A percentile compares a stretch with the other conserved stretches of the same genome.
Conservation (phyloP, 2,797 vertebrate species). For the Pantherophis alleghaniensis region DNA sequence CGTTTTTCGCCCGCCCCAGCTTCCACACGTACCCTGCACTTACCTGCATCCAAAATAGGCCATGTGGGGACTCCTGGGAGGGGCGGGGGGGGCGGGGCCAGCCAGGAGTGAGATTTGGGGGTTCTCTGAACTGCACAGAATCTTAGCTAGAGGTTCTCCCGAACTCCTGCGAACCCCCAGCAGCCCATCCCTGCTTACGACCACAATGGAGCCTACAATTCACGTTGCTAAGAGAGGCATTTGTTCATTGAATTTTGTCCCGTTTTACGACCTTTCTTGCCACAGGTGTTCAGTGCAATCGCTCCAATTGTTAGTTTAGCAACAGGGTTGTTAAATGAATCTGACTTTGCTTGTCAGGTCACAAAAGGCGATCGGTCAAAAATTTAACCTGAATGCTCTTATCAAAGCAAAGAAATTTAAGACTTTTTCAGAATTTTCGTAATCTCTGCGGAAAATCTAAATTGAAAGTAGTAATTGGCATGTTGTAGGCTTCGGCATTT, state of each 20-base stretch:
- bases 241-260: neutral
- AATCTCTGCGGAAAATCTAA: neutral
- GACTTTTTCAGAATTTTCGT: neutral
- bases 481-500: too few relatives aligned
- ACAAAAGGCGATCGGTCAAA: neutral
- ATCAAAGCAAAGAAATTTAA: neutral
- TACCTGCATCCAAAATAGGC: too few relatives aligned
- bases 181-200: neutral
- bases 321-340: neutral
- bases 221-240: neutral
- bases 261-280: too few relatives aligned
- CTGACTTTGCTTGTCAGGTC: neutral
- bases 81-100: too few relatives aligned
- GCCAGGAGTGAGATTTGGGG: too few relatives aligned
- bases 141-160: too few relatives aligned
- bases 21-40: too few relatives aligned
- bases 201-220: too few relatives aligned
- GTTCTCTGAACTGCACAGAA: too few relatives aligned
- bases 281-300: neutral
- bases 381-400: neutral
- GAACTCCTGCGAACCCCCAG: too few relatives aligned
- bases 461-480: neutral
- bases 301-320: neutral
- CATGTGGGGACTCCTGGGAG: too few relatives aligned
- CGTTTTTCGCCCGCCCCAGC: too few relatives aligned